Conservation (phyloP, 2,797 vertebrate genomes). For the Intellagama lesueurii region DNA sequence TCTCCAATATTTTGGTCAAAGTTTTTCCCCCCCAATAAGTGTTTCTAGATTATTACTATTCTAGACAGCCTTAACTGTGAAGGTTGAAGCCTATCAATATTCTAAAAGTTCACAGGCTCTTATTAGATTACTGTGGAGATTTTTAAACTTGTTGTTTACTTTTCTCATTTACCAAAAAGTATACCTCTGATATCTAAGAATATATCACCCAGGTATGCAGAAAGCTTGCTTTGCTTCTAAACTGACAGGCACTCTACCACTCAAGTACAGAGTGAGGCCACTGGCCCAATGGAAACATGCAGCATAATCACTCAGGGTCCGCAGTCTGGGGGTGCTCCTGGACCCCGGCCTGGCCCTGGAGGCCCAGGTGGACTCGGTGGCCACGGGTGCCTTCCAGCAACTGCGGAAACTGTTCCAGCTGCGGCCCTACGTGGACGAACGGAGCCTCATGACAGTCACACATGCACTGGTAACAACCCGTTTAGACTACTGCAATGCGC, state of each 20-base stretch:
- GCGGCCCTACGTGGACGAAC: no score
- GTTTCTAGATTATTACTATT: no score
- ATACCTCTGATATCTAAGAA: not conserved
- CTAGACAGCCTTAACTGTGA: not conserved
- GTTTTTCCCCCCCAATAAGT: no score
- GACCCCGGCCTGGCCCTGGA: no score
- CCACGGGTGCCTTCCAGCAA: no score
- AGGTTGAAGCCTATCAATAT: not conserved
- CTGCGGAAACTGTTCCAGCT: no score
- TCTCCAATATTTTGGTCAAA: no score
- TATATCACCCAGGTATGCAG: not conserved
- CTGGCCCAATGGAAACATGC: not conserved
- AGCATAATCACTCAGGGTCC: not conserved
- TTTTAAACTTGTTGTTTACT: not conserved
- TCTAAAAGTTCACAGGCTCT: not conserved
- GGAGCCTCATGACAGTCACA: no score
- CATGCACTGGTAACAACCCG: no score
- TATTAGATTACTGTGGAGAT: not conserved
- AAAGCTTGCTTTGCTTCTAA: not conserved
- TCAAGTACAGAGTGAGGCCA: not conserved
- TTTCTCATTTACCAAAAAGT: not conserved
- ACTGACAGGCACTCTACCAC: not conserved
- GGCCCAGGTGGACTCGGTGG: no score
- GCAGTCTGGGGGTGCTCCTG: no score
- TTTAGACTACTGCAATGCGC: no score